A percentile compares a stretch with the other conserved stretches of the same genome.
Evolutionary conservation across 2,797 vertebrate genomes (phyloP).

Genomic region (Sibirionetta formosa): DNA sequence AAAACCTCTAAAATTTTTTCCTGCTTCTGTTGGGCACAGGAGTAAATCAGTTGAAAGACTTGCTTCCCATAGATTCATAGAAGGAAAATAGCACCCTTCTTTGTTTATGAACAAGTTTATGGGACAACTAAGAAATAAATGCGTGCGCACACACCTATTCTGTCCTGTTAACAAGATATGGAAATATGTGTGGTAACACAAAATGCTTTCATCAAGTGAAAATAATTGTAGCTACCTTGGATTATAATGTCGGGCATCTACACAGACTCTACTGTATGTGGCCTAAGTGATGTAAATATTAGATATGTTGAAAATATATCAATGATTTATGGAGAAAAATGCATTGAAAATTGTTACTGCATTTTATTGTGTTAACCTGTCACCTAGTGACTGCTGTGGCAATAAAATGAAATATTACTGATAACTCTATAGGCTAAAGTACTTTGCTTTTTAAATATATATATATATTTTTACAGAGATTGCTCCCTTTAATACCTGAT

Average conservation of each 20-base stretch:
- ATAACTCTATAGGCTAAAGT: neutral
- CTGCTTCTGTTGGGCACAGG: neutral
- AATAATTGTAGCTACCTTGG: neutral
- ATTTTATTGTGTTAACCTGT: neutral
- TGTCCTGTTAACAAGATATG: conserved; percentile 2
- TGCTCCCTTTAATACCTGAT: neutral
- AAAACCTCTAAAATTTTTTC: neutral
- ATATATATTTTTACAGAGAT: neutral
- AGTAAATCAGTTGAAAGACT: neutral
- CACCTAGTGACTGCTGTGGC: neutral
- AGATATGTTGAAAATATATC: neutral
- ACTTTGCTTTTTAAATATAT: neutral
- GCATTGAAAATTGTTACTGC: neutral
- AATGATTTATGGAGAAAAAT: neutral
- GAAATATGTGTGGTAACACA: conserved; percentile 13
- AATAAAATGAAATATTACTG: neutral
- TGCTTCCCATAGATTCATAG: neutral
- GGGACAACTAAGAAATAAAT: neutral
- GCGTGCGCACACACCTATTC: rapidly evolving
- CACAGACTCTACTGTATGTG: neutral
- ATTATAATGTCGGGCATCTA: neutral
- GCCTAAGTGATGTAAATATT: neutral
- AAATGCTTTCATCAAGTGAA: conserved; percentile 30
- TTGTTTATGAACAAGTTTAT: neutral
- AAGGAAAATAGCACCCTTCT: neutral